These are phyloP conservation scores for Palloptera scutellata DNA, from an alignment of 2,888 invertebrate species.

Conservation along the genomic window DNA sequence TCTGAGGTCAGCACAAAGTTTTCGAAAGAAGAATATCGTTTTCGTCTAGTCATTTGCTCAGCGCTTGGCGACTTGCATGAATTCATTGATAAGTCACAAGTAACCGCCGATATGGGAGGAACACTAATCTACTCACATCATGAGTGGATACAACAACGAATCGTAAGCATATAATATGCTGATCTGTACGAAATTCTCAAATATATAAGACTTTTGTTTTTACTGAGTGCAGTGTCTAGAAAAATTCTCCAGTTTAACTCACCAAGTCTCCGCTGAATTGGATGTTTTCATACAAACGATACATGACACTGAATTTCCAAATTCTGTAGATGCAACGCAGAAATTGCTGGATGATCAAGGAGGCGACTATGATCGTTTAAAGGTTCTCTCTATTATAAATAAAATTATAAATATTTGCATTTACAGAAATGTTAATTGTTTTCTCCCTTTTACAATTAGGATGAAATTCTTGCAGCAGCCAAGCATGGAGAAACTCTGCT, in stretches of 20 bases:
- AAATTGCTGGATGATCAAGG: constrained; percentile 86
- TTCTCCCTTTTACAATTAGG: constrained; percentile 61
- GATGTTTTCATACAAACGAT: constrained; percentile 88
- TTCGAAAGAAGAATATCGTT: constrained; percentile 91
- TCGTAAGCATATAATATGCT: constrained; percentile 74
- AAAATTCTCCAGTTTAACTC: constrained; percentile 91
- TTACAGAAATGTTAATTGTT: neutral
- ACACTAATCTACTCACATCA: constrained; percentile 88
- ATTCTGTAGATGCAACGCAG: constrained; percentile 90
- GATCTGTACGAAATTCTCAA: no score
- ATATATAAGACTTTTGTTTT: no score
- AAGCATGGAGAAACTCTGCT: constrained; percentile 89
- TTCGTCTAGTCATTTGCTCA: constrained; percentile 87
- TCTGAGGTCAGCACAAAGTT: constrained; percentile 89
- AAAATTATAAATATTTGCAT: neutral
- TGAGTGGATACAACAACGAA: constrained; percentile 96
- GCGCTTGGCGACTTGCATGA: constrained; percentile 85
- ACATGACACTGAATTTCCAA: constrained; percentile 92
- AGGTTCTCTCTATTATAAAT: constrained; percentile 44
- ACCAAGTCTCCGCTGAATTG: constrained; percentile 86
- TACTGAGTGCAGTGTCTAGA: constrained; percentile 82
- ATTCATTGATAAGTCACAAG: constrained; percentile 81
- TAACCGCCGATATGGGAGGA: constrained; percentile 91
- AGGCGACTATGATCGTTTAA: constrained; percentile 68
- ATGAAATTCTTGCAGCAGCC: constrained; percentile 86